Evolutionary conservation across 2,113 vertebrate genomes (phyloP).

Genomic region (Eulemur macaco): DNA sequence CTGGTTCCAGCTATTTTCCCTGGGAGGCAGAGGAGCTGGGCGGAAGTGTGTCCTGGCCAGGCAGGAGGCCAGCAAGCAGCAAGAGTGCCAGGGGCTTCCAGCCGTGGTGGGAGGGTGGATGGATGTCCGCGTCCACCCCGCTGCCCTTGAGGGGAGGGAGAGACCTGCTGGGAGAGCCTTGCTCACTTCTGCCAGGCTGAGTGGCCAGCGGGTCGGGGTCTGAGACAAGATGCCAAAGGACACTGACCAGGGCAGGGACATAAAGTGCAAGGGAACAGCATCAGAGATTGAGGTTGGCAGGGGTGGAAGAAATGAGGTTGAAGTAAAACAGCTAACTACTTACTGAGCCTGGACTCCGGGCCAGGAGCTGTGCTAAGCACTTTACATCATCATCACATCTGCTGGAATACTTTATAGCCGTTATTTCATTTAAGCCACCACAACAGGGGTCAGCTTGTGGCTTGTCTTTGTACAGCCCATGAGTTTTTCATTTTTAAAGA

Average conservation of each 20-base stretch:
- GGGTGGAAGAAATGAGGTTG: no score
- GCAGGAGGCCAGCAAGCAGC: not conserved
- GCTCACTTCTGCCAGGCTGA: not conserved
- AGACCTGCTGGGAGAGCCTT: not conserved
- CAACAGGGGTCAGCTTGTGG: not conserved
- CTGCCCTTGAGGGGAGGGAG: not conserved
- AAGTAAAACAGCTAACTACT: not conserved
- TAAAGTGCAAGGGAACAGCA: not conserved
- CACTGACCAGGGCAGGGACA: not conserved
- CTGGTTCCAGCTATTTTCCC: slow-evolving; percentile 17
- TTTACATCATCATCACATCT: not conserved
- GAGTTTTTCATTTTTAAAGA: not conserved
- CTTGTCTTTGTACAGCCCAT: not conserved
- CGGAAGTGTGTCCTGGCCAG: not conserved
- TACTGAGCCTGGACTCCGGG: not conserved
- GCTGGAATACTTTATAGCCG: not conserved
- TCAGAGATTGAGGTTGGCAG: not conserved
- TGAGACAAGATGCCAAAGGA: not conserved
- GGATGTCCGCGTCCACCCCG: not conserved
- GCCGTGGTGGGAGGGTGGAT: not conserved
- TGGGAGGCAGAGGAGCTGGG: not conserved
- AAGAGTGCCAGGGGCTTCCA: not conserved
- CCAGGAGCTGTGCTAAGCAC: not conserved
- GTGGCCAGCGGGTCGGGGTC: not conserved
- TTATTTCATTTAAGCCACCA: not conserved